These are phyloP conservation scores for Epizoanthus stellaris DNA, from an alignment of 92 coral and sea anemone species.

Conservation along the genomic window DNA sequence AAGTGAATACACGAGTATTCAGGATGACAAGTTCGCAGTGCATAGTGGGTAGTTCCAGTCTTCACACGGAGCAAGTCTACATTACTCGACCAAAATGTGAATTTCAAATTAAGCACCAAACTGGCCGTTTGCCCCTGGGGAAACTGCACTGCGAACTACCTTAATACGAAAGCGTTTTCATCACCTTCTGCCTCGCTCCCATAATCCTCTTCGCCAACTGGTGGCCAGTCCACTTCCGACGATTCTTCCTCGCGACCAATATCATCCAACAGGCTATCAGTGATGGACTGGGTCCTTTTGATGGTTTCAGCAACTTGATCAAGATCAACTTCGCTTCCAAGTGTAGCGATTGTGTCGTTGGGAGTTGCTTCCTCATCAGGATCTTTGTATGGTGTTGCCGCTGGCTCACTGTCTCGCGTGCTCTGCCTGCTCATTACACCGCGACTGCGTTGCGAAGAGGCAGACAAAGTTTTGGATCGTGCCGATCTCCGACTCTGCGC, in stretches of 20 bases:
- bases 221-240: constrained; percentile 72
- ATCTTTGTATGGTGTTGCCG: constrained; percentile 42
- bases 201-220: constrained; percentile 44
- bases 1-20: too few relatives aligned
- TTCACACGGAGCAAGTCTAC: too few relatives aligned
- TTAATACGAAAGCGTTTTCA: neutral
- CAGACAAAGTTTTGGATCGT: constrained; percentile 12
- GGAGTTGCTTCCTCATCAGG: constrained; percentile 34
- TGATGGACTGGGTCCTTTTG: constrained; percentile 59
- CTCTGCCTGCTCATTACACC: constrained; percentile 1
- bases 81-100: too few relatives aligned
- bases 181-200: constrained; percentile 38
- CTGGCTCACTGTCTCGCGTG: constrained; percentile 24
- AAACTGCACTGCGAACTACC: too few relatives aligned
- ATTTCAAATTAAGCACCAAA: too few relatives aligned
- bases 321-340: constrained; percentile 79
- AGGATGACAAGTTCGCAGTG: too few relatives aligned
- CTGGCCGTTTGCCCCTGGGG: too few relatives aligned
- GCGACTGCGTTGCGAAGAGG: neutral
- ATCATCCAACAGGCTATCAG: constrained; percentile 51
- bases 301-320: constrained; percentile 57
- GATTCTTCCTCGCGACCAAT: constrained; percentile 60
- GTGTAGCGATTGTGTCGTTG: constrained; percentile 65
- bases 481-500: neutral
- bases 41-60: too few relatives aligned